Base-by-base conservation (phyloP, 2,888 invertebrate genomes). In the Dryobota labecula region DNA sequence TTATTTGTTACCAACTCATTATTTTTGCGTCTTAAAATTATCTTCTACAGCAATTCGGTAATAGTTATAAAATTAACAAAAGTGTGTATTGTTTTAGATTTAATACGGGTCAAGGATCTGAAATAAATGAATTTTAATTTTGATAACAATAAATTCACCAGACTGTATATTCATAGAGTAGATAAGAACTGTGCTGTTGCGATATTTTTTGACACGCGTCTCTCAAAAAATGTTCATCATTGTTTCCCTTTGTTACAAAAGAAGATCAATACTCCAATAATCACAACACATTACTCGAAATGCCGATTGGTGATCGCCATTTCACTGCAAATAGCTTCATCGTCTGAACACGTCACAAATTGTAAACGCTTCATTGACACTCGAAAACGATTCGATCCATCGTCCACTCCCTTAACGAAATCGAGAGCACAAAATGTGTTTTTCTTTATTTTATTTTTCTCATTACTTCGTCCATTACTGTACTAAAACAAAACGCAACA, bases 281-380 rank as follows among this genome's bases (percentile, higher is more conserved):
- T 49, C 47, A 33, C 36, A 30, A 24, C 27, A 68, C 20, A 24
- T 56, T 24, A 20, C 30, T 30, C 7, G 30, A 15, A 49, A 67
- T 30, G 11, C 18, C 36, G 27, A 61, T 43, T 51, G 27, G 36
- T 36, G 33, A 58, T 43, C 20, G 33, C 20, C 36, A 24, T 65
- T 74, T 15, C 49, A 20, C 13, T 49, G 41, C 18, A 27, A 74
- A 74, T 57, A 63, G 33, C 56, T 74, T 43, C 56, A 64, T 54
- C 30, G 33, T 24, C 45, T 33, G 76, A 54, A 72, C 24, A 54
- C 45, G 33, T 61, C 68, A 61, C 62, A 70, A 45, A 77, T 51
- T 63, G 24, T 66, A 27, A 64, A 53, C 45, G 58, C 45, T 13
- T 60, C 76, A 58, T 63, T 75, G 58, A 47, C 30, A 51, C 30